Evolutionary conservation across 1,140 invertebrate genomes (phyloP).

Genomic region (Pissodes strobi): DNA sequence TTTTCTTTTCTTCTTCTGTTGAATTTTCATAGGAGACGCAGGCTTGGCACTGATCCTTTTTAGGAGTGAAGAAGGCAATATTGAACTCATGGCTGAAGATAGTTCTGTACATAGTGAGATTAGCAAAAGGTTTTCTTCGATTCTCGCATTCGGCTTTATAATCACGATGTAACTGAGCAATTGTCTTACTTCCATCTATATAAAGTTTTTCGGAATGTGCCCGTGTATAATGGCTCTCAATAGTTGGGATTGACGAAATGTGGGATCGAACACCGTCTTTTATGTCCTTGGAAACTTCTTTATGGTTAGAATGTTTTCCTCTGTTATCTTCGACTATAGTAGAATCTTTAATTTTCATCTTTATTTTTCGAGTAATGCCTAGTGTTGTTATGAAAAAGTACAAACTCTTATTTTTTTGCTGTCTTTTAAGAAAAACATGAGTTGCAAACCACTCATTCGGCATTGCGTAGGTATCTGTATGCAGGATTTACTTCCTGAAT

Average conservation of each 20-base stretch:
- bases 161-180: constrained; percentile 12
- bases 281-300: background rate
- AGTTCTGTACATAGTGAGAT: constrained; percentile 28
- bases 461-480: no score
- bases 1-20: background rate
- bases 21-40: background rate
- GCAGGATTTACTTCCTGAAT: background rate
- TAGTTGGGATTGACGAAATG: no score
- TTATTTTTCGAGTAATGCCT: constrained; percentile 7
- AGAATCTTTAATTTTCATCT: background rate
- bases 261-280: no score
- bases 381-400: background rate
- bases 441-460: background rate
- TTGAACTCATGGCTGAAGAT: constrained; percentile 28
- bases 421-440: background rate
- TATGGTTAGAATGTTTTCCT: constrained; percentile 2
- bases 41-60: no score
- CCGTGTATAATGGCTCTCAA: no score
- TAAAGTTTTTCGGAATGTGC: background rate
- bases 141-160: constrained; percentile 25
- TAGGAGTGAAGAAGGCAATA: no score
- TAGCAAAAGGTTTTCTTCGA: constrained; percentile 4
- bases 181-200: background rate
- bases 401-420: background rate
- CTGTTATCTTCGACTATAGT: background rate